A percentile compares a stretch with the other conserved stretches of the same genome.
These are phyloP conservation scores for Hipposideros armiger DNA, from an alignment of 2,113 vertebrate genomes.

Conservation along the genomic window DNA sequence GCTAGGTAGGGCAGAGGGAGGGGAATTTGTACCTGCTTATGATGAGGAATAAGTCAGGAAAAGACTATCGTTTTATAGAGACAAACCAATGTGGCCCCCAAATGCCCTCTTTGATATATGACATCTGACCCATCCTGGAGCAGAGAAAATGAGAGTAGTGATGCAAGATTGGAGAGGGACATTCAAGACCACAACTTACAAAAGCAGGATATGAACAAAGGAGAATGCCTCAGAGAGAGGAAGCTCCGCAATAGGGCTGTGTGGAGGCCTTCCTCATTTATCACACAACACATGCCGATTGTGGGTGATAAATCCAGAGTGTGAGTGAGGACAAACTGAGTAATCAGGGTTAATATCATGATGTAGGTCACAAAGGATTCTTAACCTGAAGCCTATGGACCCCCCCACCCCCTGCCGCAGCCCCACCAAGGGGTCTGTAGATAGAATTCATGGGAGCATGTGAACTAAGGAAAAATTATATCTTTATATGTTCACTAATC, in stretches of 20 bases:
- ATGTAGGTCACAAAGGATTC: background rate
- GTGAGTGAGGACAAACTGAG: background rate
- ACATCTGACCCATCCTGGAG: background rate
- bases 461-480: background rate
- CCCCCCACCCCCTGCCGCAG: no score
- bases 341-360: background rate
- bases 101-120: background rate
- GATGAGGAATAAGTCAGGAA: background rate
- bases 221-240: background rate
- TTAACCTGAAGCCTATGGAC: background rate
- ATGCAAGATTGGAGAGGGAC: background rate
- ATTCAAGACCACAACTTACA: background rate
- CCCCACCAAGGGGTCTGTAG: background rate
- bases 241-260: background rate
- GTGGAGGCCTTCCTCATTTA: background rate
- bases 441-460: background rate
- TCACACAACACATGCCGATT: background rate
- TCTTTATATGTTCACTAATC: conserved; percentile 31
- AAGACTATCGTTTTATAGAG: background rate
- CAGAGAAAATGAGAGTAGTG: background rate
- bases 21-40: background rate
- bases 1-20: background rate
- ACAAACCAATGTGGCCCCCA: background rate
- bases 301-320: background rate
- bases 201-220: background rate